These are phyloP conservation scores for Agonopterix arenella DNA, from an alignment of 2,888 invertebrate species.

Conservation along the genomic window DNA sequence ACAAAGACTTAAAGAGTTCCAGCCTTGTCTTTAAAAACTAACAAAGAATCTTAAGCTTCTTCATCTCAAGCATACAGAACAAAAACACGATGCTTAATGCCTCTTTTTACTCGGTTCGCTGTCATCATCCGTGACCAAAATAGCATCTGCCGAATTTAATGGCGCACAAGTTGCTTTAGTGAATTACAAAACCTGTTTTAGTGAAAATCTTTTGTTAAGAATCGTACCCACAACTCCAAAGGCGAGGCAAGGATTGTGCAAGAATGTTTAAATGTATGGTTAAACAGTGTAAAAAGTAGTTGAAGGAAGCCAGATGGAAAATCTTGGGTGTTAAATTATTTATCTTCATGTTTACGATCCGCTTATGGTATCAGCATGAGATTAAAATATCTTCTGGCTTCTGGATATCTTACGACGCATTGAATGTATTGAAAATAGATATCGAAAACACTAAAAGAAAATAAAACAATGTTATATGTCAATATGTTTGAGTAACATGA, in stretches of 20 bases:
- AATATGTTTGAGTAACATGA: too few species aligned
- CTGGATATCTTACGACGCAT: too few species aligned
- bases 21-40: constrained; percentile 13
- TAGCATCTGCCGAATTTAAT: constrained; percentile 33
- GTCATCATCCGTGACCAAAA: constrained; percentile 28
- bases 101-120: constrained; percentile 21
- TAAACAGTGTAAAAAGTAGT: constrained; percentile 1
- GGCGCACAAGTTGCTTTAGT: constrained; percentile 21
- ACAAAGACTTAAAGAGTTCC: constrained; percentile 19
- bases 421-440: too few species aligned
- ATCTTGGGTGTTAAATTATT: constrained; percentile 12
- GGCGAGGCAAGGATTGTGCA: constrained; percentile 3
- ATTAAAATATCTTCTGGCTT: not conserved
- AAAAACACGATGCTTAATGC: constrained; percentile 19
- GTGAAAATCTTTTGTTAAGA: constrained; percentile 28
- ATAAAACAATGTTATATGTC: too few species aligned
- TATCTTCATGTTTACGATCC: constrained; percentile 12
- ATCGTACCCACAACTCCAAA: not conserved
- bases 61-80: constrained; percentile 17
- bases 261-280: constrained; percentile 1
- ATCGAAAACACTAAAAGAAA: too few species aligned
- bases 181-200: constrained; percentile 37
- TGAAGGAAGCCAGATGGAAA: constrained; percentile 10
- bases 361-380: not conserved
- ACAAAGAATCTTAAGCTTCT: constrained; percentile 23